Evolutionary conservation across 2,888 invertebrate genomes (phyloP).

Genomic region (Agonopterix alstromeriana): DNA sequence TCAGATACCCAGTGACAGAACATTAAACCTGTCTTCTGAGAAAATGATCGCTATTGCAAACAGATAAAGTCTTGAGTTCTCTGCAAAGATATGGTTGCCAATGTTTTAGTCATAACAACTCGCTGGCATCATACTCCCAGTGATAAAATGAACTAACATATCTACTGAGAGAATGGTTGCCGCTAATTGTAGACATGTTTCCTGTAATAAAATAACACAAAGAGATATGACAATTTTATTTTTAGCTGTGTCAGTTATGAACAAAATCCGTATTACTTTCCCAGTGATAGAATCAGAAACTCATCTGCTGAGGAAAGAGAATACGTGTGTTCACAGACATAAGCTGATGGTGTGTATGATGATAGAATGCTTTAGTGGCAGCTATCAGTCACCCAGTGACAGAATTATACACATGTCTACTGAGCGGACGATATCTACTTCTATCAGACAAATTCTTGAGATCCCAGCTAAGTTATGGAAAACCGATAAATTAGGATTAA

Average conservation of each 20-base stretch:
- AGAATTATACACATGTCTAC: constrained; percentile 5
- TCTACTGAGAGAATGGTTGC: neutral
- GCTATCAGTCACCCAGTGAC: constrained; percentile 16
- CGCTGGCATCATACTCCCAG: too few relatives aligned
- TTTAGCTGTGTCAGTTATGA: too few relatives aligned
- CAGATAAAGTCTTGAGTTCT: too few relatives aligned
- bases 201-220: too few relatives aligned
- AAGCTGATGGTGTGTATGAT: too few relatives aligned
- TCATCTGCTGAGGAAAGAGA: constrained; percentile 1
- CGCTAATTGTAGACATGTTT: neutral
- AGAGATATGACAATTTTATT: too few relatives aligned
- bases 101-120: too few relatives aligned
- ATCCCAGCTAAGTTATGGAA: too few relatives aligned
- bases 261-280: neutral
- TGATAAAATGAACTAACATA: neutral
- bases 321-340: constrained; percentile 1
- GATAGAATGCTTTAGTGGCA: neutral
- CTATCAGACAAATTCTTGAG: too few relatives aligned
- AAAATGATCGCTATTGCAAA: too few relatives aligned
- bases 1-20: constrained; percentile 6
- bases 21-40: constrained; percentile 2
- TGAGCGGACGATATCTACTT: neutral
- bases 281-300: constrained; percentile 5
- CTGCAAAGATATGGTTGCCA: too few relatives aligned
- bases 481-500: too few relatives aligned